These are phyloP conservation scores for Drosophila histrio DNA, from an alignment of 2,888 invertebrate species.

Conservation along the genomic window DNA sequence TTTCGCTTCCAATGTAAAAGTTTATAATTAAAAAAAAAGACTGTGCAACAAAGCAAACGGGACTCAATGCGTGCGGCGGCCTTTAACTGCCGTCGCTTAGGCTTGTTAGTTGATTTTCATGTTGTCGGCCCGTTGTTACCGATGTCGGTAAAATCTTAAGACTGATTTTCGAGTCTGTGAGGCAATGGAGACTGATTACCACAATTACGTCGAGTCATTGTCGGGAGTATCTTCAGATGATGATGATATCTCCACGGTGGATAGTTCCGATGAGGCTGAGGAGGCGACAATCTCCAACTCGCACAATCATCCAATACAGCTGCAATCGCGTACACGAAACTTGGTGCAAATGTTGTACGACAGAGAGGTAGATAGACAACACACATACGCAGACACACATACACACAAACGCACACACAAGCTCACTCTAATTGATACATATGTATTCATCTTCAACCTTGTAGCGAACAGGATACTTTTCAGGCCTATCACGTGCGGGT, in stretches of 20 bases:
- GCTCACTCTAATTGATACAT: background rate
- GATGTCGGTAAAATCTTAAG: constrained; percentile 48
- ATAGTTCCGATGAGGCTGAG: constrained; percentile 77
- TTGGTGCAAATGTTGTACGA: constrained; percentile 76
- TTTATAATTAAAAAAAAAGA: constrained; percentile 19
- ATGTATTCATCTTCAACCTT: background rate
- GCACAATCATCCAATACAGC: constrained; percentile 28
- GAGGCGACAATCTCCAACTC: constrained; percentile 37
- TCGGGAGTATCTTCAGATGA: constrained; percentile 76
- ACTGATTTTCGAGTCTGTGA: constrained; percentile 64
- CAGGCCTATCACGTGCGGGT: constrained; percentile 84
- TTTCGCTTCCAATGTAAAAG: constrained; percentile 43
- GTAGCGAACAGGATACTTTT: constrained; percentile 86
- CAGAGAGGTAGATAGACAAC: constrained; percentile 72
- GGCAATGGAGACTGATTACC: constrained; percentile 75
- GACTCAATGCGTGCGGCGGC: constrained; percentile 32
- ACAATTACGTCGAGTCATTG: constrained; percentile 70
- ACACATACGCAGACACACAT: background rate
- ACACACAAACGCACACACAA: background rate
- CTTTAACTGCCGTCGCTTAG: constrained; percentile 11
- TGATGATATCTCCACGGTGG: constrained; percentile 74
- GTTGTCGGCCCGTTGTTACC: constrained; percentile 18
- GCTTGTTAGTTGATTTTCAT: constrained; percentile 11
- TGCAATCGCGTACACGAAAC: constrained; percentile 63
- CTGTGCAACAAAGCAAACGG: constrained; percentile 24